phyloP scores from a whole-genome alignment of 2,113 vertebrate species.

The Telmatochromis brachygnathus region DNA sequence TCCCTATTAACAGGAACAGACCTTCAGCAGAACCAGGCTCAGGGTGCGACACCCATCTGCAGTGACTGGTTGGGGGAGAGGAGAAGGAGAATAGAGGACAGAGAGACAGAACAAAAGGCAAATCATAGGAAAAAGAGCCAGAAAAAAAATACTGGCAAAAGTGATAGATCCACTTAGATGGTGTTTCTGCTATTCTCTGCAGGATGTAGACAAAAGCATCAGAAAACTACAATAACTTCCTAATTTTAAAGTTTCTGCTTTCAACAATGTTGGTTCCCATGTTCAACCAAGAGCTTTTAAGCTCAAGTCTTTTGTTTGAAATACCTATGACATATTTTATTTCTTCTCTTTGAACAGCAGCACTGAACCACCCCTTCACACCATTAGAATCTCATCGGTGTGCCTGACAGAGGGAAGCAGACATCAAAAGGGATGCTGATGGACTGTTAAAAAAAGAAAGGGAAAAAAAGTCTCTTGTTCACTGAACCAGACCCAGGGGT shows the following conservation, averaged over 20 bases:
- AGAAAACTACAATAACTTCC: background rate
- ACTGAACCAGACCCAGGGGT: background rate
- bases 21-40: background rate
- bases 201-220: background rate
- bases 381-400: background rate
- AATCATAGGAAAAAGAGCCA: background rate
- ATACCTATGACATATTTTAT: background rate
- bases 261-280: background rate
- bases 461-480: background rate
- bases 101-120: background rate
- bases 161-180: background rate
- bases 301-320: background rate
- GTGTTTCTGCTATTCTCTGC: background rate
- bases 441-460: background rate
- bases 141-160: background rate
- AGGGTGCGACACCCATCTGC: fast-evolving
- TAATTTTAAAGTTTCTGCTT: background rate
- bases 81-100: background rate
- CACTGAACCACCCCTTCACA: background rate
- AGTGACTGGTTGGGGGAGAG: background rate
- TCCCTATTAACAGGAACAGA: background rate
- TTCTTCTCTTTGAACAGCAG: background rate
- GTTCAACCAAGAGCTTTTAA: background rate
- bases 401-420: background rate
- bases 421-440: background rate